Evolutionary conservation across 1,140 invertebrate species (phyloP).

Genomic region (Phymorhynchus buccinoides): DNA sequence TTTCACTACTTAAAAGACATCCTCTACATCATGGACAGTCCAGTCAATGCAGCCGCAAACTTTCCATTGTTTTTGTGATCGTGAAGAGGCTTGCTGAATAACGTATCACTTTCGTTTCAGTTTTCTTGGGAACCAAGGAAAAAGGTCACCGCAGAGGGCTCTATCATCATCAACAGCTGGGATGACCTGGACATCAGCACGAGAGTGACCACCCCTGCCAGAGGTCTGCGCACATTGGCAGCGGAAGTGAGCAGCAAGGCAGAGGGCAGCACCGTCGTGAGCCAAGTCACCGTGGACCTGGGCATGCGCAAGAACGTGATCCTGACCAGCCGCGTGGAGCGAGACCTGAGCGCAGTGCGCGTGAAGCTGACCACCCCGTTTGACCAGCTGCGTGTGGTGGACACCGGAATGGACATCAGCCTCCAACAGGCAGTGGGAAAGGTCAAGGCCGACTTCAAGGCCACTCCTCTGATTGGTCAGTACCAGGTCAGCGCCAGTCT

Average conservation of each 20-base stretch:
- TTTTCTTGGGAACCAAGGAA: conserved; percentile 16
- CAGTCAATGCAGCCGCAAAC: no score
- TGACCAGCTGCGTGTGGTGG: conserved; percentile 10
- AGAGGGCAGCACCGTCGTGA: background rate
- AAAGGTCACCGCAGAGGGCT: conserved; percentile 18
- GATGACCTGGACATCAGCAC: conserved; percentile 31
- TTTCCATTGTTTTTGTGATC: no score
- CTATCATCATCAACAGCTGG: conserved; percentile 9
- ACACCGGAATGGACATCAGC: background rate
- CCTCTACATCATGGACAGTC: no score
- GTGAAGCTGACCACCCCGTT: conserved; percentile 7
- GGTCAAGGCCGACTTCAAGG: conserved; percentile 30
- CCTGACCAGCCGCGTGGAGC: conserved; percentile 1
- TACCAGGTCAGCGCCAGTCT: conserved; percentile 8
- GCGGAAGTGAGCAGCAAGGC: conserved; percentile 5
- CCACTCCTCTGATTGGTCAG: background rate
- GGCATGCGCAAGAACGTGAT: conserved; percentile 24
- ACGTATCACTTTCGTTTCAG: no score
- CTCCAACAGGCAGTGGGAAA: background rate
- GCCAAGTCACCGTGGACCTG: conserved; percentile 1
- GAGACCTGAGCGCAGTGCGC: background rate
- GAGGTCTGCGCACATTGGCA: background rate
- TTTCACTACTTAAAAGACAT: no score
- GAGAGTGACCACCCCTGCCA: conserved; percentile 21
- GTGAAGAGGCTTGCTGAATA: no score